A percentile compares a stretch with the other conserved stretches of the same genome.
Evolutionary conservation across 2,113 vertebrate genomes (phyloP).

Genomic region (Calonectris borealis): DNA sequence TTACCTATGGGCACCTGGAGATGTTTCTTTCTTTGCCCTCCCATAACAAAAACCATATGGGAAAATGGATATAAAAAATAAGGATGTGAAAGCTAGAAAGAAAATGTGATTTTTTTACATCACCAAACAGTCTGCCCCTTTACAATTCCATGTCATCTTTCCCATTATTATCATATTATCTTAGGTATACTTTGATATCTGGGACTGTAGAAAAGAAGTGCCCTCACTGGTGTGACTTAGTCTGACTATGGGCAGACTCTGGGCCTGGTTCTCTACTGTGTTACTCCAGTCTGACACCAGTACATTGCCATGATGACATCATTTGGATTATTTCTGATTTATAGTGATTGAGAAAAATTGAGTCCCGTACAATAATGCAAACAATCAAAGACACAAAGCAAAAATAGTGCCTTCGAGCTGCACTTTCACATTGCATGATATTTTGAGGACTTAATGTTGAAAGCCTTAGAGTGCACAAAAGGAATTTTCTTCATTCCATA

Average conservation of each 20-base stretch:
- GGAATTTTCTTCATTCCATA: slow-evolving; percentile 43
- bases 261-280: not conserved
- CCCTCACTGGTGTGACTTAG: not conserved
- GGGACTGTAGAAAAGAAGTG: not conserved
- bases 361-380: slow-evolving; percentile 44
- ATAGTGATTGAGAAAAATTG: slow-evolving; percentile 61
- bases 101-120: not conserved
- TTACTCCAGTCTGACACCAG: slow-evolving; percentile 27
- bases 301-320: slow-evolving; percentile 35
- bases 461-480: slow-evolving; percentile 30
- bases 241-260: not conserved
- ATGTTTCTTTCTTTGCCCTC: not conserved
- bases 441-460: slow-evolving; percentile 28
- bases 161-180: not conserved
- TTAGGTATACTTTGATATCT: not conserved
- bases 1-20: not conserved
- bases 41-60: not conserved
- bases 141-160: not conserved
- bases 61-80: not conserved
- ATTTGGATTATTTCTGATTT: slow-evolving; percentile 65
- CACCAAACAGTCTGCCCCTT: not conserved
- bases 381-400: slow-evolving; percentile 48
- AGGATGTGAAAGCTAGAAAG: not conserved
- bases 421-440: not conserved
- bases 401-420: slow-evolving; percentile 12